A percentile compares a stretch with the other conserved stretches of the same genome.
Evolutionary conservation across 2,888 invertebrate species (phyloP).

Genomic region (Sisyra nigra): DNA sequence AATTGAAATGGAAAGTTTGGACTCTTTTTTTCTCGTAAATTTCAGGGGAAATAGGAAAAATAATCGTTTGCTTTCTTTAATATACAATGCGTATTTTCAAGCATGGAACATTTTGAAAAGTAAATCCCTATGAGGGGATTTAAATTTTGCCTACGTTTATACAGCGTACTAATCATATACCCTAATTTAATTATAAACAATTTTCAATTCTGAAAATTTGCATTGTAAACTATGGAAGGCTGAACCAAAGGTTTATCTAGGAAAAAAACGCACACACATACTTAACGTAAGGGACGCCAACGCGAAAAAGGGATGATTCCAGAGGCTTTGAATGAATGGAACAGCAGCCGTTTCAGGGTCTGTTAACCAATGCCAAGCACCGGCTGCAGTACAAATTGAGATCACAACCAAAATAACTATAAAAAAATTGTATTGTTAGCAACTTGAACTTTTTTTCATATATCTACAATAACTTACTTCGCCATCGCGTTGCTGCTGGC

Average conservation of each 20-base stretch:
- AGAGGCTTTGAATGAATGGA: constrained; percentile 76
- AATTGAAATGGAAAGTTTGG: too few species aligned
- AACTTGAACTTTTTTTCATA: constrained; percentile 2
- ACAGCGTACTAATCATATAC: too few species aligned
- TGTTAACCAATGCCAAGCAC: constrained; percentile 92
- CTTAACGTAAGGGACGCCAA: constrained; percentile 69
- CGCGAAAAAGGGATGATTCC: constrained; percentile 90
- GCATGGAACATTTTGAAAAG: too few species aligned
- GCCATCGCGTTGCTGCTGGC: constrained; percentile 89
- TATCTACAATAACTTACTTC: constrained; percentile 47
- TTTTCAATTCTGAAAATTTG: too few species aligned
- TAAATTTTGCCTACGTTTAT: too few species aligned
- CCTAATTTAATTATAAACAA: too few species aligned
- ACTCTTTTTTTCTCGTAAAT: too few species aligned
- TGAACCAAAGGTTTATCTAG: not conserved
- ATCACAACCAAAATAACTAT: constrained; percentile 74
- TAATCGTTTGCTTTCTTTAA: too few species aligned
- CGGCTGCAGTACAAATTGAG: constrained; percentile 80
- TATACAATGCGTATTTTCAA: too few species aligned
- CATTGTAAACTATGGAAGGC: too few species aligned
- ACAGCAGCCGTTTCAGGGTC: constrained; percentile 89
- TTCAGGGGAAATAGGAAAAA: too few species aligned
- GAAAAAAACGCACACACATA: constrained; percentile 26
- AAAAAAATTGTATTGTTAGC: constrained; percentile 29
- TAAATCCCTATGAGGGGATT: too few species aligned